phyloP scores from a whole-genome alignment of 2,888 invertebrate species.

The Carabus problematicus region DNA sequence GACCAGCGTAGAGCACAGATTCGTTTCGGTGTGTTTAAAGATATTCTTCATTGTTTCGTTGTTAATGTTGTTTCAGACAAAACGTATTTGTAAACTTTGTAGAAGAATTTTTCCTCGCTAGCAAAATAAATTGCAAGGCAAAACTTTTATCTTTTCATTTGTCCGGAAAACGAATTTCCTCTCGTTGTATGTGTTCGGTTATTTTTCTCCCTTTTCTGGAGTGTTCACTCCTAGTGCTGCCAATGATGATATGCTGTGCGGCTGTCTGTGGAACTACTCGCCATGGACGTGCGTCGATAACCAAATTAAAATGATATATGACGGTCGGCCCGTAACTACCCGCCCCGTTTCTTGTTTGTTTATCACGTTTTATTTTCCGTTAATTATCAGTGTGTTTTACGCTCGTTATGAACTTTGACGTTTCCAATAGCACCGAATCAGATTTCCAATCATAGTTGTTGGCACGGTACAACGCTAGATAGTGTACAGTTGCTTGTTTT shows the following conservation, averaged over 20 bases:
- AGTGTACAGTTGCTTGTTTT: too few relatives aligned
- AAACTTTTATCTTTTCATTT: slow-evolving; percentile 32
- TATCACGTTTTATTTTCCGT: too few relatives aligned
- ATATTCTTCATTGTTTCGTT: slow-evolving; percentile 25
- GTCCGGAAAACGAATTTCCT: slow-evolving; percentile 10
- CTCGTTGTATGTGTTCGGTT: background rate
- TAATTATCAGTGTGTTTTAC: too few relatives aligned
- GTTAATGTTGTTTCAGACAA: slow-evolving; percentile 23
- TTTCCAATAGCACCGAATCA: too few relatives aligned
- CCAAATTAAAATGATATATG: too few relatives aligned
- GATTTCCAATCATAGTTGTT: too few relatives aligned
- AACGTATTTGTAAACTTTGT: slow-evolving; percentile 32
- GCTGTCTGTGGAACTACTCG: background rate
- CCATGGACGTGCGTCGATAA: background rate
- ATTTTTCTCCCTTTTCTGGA: background rate
- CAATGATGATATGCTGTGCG: background rate
- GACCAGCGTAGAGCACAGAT: background rate
- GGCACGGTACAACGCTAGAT: too few relatives aligned
- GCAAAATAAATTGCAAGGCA: slow-evolving; percentile 21
- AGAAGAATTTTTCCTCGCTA: slow-evolving; percentile 22
- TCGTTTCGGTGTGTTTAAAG: slow-evolving; percentile 23
- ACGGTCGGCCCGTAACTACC: too few relatives aligned
- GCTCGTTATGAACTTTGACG: too few relatives aligned
- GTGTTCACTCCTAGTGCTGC: background rate
- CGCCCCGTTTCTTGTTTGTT: too few relatives aligned